Evolutionary conservation across 2,113 vertebrate species (phyloP).

Genomic region (Ophiodon elongatus): DNA sequence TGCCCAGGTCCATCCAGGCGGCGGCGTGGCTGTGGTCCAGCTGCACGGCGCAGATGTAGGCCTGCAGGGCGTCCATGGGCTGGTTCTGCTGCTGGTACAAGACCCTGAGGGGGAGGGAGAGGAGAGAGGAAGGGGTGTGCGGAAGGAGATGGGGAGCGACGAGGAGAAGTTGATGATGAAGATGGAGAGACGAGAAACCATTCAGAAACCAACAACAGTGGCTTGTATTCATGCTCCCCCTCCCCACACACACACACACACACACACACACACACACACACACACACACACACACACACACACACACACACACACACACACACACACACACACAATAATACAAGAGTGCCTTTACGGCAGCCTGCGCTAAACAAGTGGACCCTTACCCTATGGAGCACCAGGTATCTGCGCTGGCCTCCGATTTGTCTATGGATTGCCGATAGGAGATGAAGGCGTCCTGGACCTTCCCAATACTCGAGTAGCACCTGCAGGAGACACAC

Average conservation of each 20-base stretch:
- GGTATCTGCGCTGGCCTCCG: conserved; percentile 99
- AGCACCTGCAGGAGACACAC: conserved; percentile 88
- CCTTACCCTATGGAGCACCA: conserved; percentile 99
- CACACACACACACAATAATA: too few species aligned
- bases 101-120: conserved; percentile 84
- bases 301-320: too few species aligned
- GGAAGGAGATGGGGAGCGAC: too few species aligned
- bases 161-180: neutral
- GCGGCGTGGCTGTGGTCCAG: conserved; percentile 99
- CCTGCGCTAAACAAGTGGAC: neutral
- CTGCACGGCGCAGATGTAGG: conserved; percentile 99
- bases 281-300: too few species aligned
- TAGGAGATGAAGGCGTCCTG: conserved; percentile 99
- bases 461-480: conserved; percentile 99
- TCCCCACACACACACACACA: too few species aligned
- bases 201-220: too few species aligned
- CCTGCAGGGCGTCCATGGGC: conserved; percentile 99
- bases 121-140: too few species aligned
- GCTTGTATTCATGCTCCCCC: too few species aligned
- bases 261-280: too few species aligned
- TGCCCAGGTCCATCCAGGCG: conserved; percentile 99
- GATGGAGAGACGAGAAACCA: neutral
- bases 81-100: conserved; percentile 99
- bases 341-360: too few species aligned
- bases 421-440: conserved; percentile 99